Evolutionary conservation across 2,797 vertebrate species (phyloP).

Genomic region (Picus viridis): DNA sequence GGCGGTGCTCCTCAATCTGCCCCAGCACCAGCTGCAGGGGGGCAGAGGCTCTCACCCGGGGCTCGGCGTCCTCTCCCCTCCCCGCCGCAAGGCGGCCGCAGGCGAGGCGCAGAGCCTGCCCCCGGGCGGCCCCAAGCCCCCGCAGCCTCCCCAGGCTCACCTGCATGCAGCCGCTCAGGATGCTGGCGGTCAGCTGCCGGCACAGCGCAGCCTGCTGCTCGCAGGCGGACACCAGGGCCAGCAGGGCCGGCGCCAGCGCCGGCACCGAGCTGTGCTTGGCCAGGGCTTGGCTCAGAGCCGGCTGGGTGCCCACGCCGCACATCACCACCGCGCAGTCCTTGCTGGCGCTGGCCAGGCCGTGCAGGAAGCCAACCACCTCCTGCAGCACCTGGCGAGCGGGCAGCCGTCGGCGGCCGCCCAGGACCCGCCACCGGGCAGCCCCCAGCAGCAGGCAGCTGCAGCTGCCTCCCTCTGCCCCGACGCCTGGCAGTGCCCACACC

Average conservation of each 20-base stretch:
- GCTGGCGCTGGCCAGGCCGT: slow-evolving; percentile 86
- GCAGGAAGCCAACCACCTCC: slow-evolving; percentile 87
- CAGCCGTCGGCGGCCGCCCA: background rate
- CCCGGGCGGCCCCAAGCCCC: background rate
- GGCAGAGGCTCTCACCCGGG: fast-evolving
- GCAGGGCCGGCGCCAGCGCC: slow-evolving; percentile 83
- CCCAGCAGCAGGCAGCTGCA: background rate
- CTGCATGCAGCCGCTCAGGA: slow-evolving; percentile 94
- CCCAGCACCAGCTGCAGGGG: slow-evolving; percentile 87
- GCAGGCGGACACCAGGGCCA: slow-evolving; percentile 85
- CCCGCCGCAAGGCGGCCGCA: background rate
- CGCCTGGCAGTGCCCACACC: background rate
- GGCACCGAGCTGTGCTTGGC: slow-evolving; percentile 86
- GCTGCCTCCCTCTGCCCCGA: background rate
- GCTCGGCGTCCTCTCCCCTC: background rate
- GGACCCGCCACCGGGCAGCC: too few relatives aligned
- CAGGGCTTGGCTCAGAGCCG: slow-evolving; percentile 86
- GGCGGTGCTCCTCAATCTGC: slow-evolving; percentile 94
- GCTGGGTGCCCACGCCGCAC: slow-evolving; percentile 87
- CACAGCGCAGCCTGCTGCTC: slow-evolving; percentile 89
- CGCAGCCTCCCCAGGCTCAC: slow-evolving; percentile 63
- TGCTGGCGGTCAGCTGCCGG: slow-evolving; percentile 90
- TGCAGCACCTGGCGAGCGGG: slow-evolving; percentile 82
- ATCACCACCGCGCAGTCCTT: slow-evolving; percentile 93
- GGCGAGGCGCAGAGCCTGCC: background rate